phyloP scores from a whole-genome alignment of 2,888 invertebrate species.

The Seira sanloemensis region DNA sequence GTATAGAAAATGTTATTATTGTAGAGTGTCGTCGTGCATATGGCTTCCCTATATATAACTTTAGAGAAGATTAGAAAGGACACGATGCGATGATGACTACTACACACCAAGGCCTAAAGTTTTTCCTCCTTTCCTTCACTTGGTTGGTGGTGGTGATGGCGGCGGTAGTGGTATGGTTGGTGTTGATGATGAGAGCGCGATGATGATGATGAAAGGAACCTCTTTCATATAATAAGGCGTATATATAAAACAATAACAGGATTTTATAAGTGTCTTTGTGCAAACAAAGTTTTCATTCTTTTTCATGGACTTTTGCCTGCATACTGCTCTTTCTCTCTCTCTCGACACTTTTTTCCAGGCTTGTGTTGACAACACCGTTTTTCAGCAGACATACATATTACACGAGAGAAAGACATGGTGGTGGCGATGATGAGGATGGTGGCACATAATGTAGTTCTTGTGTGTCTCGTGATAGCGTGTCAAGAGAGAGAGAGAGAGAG shows the following conservation, averaged over 20 bases:
- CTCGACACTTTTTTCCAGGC: background rate
- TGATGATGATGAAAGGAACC: background rate
- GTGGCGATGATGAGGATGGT: background rate
- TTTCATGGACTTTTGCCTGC: background rate
- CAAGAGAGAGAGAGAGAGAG: slow-evolving; percentile 31
- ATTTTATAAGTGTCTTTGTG: background rate
- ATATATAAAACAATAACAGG: slow-evolving; percentile 23
- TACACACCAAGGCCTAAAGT: background rate
- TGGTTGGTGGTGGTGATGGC: background rate
- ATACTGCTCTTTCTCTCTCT: no score
- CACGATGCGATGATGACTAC: slow-evolving; percentile 24
- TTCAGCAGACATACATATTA: background rate
- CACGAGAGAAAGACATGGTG: background rate
- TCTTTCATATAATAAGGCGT: background rate
- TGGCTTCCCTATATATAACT: slow-evolving; percentile 42
- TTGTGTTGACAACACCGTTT: background rate
- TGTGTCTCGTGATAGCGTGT: background rate
- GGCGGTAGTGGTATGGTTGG: slow-evolving; percentile 31
- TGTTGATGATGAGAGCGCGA: background rate
- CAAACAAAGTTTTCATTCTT: background rate
- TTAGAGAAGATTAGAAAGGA: slow-evolving; percentile 34
- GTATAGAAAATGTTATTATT: no score
- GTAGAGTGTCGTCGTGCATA: slow-evolving; percentile 42
- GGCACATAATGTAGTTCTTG: background rate
- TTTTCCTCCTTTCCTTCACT: background rate